Conservation (phyloP, 2,797 vertebrate genomes). For the Cirrhinus mrigala region DNA sequence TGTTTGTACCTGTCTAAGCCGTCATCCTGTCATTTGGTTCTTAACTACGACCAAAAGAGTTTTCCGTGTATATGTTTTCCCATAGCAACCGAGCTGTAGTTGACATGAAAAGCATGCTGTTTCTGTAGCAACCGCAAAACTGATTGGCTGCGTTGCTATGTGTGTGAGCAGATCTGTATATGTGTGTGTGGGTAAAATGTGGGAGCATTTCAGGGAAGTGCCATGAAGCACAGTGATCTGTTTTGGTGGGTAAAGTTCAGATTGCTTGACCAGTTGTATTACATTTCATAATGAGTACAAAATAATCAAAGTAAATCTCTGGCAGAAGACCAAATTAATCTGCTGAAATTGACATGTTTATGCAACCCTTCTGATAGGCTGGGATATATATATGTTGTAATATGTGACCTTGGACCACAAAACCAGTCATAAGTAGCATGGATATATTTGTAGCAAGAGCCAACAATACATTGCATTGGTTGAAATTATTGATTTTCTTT, state of each 20-base stretch:
- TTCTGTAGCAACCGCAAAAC: constrained; percentile 93
- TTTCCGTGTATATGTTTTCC: constrained; percentile 93
- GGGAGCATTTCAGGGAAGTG: constrained; percentile 9
- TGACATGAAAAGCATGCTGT: constrained; percentile 97
- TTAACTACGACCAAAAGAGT: constrained; percentile 88
- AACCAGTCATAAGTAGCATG: too few relatives aligned
- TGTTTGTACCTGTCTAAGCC: constrained; percentile 51
- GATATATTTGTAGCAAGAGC: too few relatives aligned
- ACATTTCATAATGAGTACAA: not conserved
- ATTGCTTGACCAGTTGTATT: constrained; percentile 8
- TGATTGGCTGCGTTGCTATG: constrained; percentile 73
- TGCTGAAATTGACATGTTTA: not conserved
- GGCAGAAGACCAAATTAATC: not conserved
- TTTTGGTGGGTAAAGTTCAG: constrained; percentile 18
- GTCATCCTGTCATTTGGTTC: constrained; percentile 89
- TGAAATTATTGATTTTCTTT: too few relatives aligned
- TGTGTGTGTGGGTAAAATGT: constrained; percentile 22
- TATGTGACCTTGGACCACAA: not conserved
- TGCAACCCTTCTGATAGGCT: constrained; percentile 8
- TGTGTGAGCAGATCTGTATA: not conserved
- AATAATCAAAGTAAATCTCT: constrained; percentile 10
- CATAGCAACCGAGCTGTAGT: constrained; percentile 92
- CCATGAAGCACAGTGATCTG: constrained; percentile 12
- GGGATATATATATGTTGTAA: not conserved
- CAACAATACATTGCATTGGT: too few relatives aligned